A percentile compares a stretch with the other conserved stretches of the same genome.
phyloP scores from a whole-genome alignment of 2,888 invertebrate species.

The Stratiomys singularior region DNA sequence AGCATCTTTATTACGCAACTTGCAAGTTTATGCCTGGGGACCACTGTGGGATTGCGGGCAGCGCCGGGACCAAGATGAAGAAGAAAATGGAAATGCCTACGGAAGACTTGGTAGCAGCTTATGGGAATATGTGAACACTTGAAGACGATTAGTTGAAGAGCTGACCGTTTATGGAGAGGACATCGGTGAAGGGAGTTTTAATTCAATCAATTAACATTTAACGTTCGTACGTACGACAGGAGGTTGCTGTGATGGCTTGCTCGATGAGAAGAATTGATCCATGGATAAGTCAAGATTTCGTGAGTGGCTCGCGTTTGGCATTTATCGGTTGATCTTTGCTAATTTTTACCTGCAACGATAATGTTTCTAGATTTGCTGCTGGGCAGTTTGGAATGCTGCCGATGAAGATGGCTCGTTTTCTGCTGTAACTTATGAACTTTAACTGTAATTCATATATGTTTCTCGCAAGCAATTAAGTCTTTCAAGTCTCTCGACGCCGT shows the following conservation, averaged over 20 bases:
- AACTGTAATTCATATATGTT: background rate
- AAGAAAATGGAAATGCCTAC: background rate
- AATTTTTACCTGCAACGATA: slow-evolving; percentile 2
- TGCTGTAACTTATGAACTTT: slow-evolving; percentile 23
- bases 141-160: slow-evolving; percentile 25
- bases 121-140: background rate
- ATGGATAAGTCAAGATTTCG: background rate
- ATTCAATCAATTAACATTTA: slow-evolving; percentile 45
- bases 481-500: background rate
- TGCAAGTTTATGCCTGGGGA: background rate
- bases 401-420: background rate
- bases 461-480: slow-evolving; percentile 14
- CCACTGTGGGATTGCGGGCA: background rate
- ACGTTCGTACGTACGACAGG: background rate
- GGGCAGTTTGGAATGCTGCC: background rate
- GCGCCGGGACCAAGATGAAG: background rate
- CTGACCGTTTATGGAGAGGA: slow-evolving; percentile 26
- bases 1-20: slow-evolving; percentile 29
- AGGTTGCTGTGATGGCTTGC: background rate
- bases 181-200: slow-evolving; percentile 8
- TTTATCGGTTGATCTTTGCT: slow-evolving; percentile 24
- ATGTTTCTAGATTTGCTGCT: slow-evolving; percentile 23
- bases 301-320: slow-evolving; percentile 28
- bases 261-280: background rate
- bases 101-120: slow-evolving; percentile 17